A percentile compares a stretch with the other conserved stretches of the same genome.
Conservation (phyloP, 1,140 invertebrate genomes). For the Sycobia sp. region DNA sequence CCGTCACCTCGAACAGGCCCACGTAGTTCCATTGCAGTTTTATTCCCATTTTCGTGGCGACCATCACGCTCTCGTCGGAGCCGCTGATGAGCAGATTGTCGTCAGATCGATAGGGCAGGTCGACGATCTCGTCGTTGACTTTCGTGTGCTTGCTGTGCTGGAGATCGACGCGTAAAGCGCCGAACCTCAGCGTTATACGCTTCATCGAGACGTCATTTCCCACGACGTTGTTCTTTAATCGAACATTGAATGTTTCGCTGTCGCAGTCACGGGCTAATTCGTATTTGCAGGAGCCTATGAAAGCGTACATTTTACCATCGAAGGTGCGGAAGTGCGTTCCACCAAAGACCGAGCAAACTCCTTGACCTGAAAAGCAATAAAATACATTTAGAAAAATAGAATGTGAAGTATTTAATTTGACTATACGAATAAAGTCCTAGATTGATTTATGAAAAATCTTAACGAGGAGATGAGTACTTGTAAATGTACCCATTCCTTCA, state of each 20-base stretch:
- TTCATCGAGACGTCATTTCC: slow-evolving; percentile 84
- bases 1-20: slow-evolving; percentile 88
- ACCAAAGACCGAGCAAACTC: slow-evolving; percentile 89
- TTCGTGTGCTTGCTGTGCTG: slow-evolving; percentile 85
- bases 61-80: slow-evolving; percentile 67
- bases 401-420: no score
- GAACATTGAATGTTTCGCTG: slow-evolving; percentile 79
- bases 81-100: slow-evolving; percentile 64
- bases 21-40: slow-evolving; percentile 90
- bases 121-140: slow-evolving; percentile 77
- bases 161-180: slow-evolving; percentile 77
- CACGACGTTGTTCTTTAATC: slow-evolving; percentile 84
- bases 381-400: no score
- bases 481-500: no score
- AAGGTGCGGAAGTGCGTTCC: slow-evolving; percentile 93
- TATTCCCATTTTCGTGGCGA: slow-evolving; percentile 74
- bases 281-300: slow-evolving; percentile 91
- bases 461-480: no score
- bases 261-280: slow-evolving; percentile 81
- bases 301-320: slow-evolving; percentile 90
- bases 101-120: slow-evolving; percentile 68
- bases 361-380: slow-evolving; percentile 68
- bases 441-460: no score
- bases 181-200: slow-evolving; percentile 79
- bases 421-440: no score